Conservation (phyloP, 2,113 vertebrate species). For the Sakesphorus luctuosus region DNA sequence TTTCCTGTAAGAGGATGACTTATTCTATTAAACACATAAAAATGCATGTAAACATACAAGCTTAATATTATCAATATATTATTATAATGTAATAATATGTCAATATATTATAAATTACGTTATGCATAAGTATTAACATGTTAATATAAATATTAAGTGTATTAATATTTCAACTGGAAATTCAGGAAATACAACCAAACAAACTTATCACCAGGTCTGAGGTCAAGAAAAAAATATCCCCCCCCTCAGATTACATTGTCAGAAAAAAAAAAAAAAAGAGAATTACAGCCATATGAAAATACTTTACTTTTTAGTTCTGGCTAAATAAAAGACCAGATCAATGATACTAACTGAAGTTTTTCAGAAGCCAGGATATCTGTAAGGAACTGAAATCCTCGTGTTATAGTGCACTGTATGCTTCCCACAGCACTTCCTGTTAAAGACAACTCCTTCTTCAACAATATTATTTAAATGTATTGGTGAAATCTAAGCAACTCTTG, state of each 20-base stretch:
- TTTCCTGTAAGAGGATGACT: not conserved
- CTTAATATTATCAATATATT: too few species aligned
- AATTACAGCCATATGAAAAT: not conserved
- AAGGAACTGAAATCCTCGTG: not conserved
- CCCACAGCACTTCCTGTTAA: not conserved
- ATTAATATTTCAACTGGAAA: not conserved
- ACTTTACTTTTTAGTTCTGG: not conserved
- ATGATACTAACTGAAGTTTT: not conserved
- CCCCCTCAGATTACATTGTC: too few species aligned
- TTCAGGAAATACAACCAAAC: not conserved
- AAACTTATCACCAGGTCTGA: not conserved
- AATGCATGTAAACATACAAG: not conserved
- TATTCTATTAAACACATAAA: not conserved
- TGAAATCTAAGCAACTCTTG: not conserved
- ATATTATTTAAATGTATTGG: not conserved
- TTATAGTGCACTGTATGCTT: not conserved
- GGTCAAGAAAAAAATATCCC: not conserved
- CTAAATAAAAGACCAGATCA: not conserved
- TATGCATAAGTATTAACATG: too few species aligned
- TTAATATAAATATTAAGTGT: too few species aligned
- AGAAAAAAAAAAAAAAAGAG: not conserved
- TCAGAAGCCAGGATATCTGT: not conserved
- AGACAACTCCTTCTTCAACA: not conserved
- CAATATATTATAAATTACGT: too few species aligned
- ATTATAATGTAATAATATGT: too few species aligned